Evolutionary conservation across 1,140 invertebrate species (phyloP).

Genomic region (Lasaia peninsularis): DNA sequence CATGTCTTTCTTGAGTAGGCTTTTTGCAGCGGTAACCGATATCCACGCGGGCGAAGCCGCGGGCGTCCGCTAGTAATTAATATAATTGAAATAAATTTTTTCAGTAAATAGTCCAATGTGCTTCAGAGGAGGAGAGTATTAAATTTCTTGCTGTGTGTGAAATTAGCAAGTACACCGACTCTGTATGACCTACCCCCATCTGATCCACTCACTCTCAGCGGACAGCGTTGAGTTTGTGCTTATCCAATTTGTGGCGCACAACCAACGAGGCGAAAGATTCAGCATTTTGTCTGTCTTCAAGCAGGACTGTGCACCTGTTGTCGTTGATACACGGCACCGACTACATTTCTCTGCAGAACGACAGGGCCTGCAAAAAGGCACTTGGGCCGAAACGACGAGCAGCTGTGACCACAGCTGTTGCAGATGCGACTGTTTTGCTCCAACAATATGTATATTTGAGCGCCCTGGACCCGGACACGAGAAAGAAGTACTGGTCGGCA

Average conservation of each 20-base stretch:
- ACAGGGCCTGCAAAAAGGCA: not conserved
- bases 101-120: no score
- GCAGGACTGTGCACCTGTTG: not conserved
- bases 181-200: not conserved
- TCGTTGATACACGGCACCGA: not conserved
- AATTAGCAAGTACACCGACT: not conserved
- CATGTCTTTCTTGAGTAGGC: no score
- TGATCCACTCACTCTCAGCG: not conserved
- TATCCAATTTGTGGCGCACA: not conserved
- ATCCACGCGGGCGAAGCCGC: no score
- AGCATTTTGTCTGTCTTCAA: not conserved
- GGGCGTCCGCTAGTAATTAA: no score
- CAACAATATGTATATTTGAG: not conserved
- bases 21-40: no score
- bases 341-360: not conserved
- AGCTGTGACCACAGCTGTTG: not conserved
- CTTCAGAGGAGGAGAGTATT: no score
- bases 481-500: not conserved
- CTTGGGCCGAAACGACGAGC: not conserved
- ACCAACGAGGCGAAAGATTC: not conserved
- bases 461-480: not conserved
- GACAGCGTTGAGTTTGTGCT: slow-evolving; percentile 1
- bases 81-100: no score
- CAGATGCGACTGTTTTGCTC: slow-evolving; percentile 2
- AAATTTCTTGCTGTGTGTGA: no score